Evolutionary conservation across 2,797 vertebrate species (phyloP).

Genomic region (Siniperca obscura): DNA sequence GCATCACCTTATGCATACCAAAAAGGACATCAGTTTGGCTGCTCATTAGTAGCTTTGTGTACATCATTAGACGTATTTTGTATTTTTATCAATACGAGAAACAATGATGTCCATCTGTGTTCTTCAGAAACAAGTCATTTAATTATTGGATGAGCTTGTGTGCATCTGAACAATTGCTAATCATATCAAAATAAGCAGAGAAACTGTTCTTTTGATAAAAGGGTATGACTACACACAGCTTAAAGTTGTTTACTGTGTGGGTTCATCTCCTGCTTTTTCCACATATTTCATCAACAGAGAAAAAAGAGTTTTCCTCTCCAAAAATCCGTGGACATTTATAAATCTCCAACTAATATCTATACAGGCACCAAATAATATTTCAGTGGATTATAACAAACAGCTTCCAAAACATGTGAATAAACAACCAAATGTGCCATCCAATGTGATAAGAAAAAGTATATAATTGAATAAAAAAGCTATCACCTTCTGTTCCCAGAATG

Average conservation of each 20-base stretch:
- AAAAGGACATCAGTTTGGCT: slow-evolving; percentile 57
- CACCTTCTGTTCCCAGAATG: slow-evolving; percentile 23
- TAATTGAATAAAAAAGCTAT: slow-evolving; percentile 39
- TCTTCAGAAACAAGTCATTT: slow-evolving; percentile 55
- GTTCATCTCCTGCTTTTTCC: neutral
- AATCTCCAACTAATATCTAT: neutral
- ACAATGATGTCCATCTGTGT: slow-evolving; percentile 33
- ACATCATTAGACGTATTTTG: slow-evolving; percentile 63
- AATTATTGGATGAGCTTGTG: slow-evolving; percentile 42
- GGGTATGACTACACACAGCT: neutral
- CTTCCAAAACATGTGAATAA: slow-evolving; percentile 29
- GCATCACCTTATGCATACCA: slow-evolving; percentile 69
- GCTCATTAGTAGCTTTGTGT: slow-evolving; percentile 59
- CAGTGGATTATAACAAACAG: neutral
- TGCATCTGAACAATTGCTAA: slow-evolving; percentile 43
- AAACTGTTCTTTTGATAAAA: slow-evolving; percentile 8
- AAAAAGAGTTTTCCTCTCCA: neutral
- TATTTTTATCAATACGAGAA: slow-evolving; percentile 46
- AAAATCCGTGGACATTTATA: neutral
- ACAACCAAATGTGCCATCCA: slow-evolving; percentile 6
- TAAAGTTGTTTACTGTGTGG: neutral
- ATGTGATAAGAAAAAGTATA: slow-evolving; percentile 10
- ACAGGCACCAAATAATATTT: slow-evolving; percentile 1
- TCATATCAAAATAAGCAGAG: slow-evolving; percentile 26
- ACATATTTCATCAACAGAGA: slow-evolving; percentile 19